Percentiles rank a stretch among this genome's conserved stretches.
These are phyloP conservation scores for Archivesica marissinica DNA, from an alignment of 1,140 invertebrate genomes.

Conservation along the genomic window DNA sequence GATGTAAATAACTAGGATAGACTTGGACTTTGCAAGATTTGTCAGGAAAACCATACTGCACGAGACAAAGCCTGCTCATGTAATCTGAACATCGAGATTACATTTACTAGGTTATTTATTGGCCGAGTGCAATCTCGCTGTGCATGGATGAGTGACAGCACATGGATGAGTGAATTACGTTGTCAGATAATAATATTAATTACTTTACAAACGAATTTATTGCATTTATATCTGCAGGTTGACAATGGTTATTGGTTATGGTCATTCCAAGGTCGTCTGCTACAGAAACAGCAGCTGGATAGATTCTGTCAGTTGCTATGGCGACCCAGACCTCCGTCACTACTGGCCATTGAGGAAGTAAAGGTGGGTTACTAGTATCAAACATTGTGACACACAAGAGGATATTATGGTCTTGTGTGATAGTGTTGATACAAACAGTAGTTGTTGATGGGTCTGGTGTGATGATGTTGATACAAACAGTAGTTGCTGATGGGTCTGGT, in stretches of 20 bases:
- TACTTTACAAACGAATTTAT: too few species aligned
- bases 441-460: not conserved
- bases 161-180: too few species aligned
- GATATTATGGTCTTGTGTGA: not conserved
- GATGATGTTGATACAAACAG: constrained; percentile 10
- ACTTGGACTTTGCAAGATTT: too few species aligned
- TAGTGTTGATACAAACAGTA: constrained; percentile 11
- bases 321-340: constrained; percentile 95
- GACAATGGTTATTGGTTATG: constrained; percentile 99
- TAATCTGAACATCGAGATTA: not conserved
- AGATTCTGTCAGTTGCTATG: constrained; percentile 98
- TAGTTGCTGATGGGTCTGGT: not conserved
- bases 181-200: too few species aligned
- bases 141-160: too few species aligned
- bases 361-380: constrained; percentile 81
- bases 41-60: not conserved
- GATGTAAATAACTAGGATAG: too few species aligned
- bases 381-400: not conserved
- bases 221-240: constrained; percentile 84
- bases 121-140: too few species aligned
- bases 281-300: constrained; percentile 93
- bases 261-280: constrained; percentile 95
- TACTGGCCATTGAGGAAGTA: constrained; percentile 89
- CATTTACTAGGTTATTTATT: too few species aligned
- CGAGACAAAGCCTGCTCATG: constrained; percentile 9